Conservation (phyloP, 2,113 vertebrate species). For the Ariopsis seemanni region DNA sequence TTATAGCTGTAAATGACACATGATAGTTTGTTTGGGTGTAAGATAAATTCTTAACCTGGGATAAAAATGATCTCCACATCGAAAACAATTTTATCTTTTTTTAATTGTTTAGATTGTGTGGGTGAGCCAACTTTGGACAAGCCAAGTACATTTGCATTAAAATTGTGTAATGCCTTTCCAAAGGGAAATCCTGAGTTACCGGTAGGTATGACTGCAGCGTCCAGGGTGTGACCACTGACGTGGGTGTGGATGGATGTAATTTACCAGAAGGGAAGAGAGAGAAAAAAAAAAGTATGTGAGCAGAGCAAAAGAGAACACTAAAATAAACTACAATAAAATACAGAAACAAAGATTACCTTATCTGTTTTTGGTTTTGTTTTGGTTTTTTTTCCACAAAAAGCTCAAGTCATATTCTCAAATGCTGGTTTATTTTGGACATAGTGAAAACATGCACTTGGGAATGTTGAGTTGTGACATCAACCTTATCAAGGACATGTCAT, state of each 20-base stretch:
- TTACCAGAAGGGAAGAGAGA: not conserved
- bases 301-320: not conserved
- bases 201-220: not conserved
- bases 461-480: too few species aligned
- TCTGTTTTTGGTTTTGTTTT: not conserved
- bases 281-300: not conserved
- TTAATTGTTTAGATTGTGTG: not conserved
- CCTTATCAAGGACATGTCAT: too few species aligned
- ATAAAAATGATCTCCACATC: not conserved
- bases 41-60: not conserved
- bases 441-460: too few species aligned
- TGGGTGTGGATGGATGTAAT: not conserved
- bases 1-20: not conserved
- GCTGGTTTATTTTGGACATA: not conserved
- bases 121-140: too few species aligned
- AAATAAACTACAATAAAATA: not conserved
- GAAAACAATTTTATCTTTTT: not conserved
- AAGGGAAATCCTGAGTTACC: not conserved
- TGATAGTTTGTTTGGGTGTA: not conserved
- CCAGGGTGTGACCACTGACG: not conserved
- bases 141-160: not conserved
- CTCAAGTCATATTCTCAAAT: not conserved
- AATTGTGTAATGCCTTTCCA: not conserved
- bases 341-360: not conserved
- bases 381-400: not conserved